Conservation (phyloP, 2,113 vertebrate genomes). For the Tachuris rubrigastra region DNA sequence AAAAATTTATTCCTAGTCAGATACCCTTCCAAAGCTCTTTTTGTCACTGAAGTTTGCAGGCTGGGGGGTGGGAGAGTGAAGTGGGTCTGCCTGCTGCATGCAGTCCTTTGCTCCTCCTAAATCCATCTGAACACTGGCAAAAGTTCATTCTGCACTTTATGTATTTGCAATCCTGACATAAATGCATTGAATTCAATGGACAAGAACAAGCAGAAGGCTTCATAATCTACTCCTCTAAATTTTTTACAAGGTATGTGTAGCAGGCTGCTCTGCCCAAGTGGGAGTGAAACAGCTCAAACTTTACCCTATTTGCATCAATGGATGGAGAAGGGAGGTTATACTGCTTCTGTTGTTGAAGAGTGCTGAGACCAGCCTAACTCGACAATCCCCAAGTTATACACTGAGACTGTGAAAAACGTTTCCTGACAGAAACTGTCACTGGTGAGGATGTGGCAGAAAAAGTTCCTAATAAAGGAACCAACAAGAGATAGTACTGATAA, state of each 20-base stretch:
- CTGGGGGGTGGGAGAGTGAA: too few relatives aligned
- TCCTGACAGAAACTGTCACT: background rate
- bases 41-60: background rate
- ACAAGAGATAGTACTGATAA: background rate
- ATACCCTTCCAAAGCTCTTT: background rate
- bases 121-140: background rate
- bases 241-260: background rate
- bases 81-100: fast-evolving
- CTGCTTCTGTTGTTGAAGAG: background rate
- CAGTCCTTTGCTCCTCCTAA: background rate
- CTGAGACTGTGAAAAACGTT: background rate
- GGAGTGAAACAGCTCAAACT: background rate
- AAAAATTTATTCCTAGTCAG: background rate
- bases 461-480: background rate
- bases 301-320: background rate
- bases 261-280: background rate
- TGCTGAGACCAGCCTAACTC: background rate
- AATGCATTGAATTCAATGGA: background rate
- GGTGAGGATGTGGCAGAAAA: background rate
- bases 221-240: background rate
- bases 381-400: background rate
- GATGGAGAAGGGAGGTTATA: background rate
- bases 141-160: background rate
- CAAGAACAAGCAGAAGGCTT: background rate
- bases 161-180: background rate